Conservation (phyloP, 2,113 vertebrate genomes). For the Sinocyclocheilus anshuiensis region DNA sequence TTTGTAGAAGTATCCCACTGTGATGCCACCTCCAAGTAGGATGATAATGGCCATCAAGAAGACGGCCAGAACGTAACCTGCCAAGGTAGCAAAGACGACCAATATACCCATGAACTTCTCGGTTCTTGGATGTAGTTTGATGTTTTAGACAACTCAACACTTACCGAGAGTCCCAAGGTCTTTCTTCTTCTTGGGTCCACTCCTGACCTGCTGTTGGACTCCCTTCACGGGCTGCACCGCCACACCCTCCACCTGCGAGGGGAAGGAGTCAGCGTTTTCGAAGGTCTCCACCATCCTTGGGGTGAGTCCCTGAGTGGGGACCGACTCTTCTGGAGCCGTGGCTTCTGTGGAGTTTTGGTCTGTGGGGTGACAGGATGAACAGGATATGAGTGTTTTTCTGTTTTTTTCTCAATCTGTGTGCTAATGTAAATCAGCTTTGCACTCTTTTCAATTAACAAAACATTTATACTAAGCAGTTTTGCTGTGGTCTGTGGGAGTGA, state of each 20-base stretch:
- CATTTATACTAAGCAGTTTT: neutral
- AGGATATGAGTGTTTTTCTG: neutral
- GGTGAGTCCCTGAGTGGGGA: conserved; percentile 22
- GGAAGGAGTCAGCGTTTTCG: conserved; percentile 65
- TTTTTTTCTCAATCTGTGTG: neutral
- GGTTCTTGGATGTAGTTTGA: neutral
- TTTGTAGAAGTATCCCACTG: conserved; percentile 92
- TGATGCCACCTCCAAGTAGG: conserved; percentile 84
- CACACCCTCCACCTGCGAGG: conserved; percentile 71
- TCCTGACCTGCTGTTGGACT: conserved; percentile 85
- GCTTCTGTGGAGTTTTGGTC: conserved; percentile 56
- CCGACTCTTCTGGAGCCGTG: conserved; percentile 16
- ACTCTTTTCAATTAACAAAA: neutral
- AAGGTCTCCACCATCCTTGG: conserved; percentile 60
- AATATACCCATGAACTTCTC: neutral
- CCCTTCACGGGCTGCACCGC: conserved; percentile 84
- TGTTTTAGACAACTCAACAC: neutral
- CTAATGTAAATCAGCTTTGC: neutral
- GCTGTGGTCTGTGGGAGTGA: neutral
- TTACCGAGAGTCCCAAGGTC: conserved; percentile 88
- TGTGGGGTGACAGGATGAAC: conserved; percentile 50
- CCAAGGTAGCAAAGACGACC: conserved; percentile 26
- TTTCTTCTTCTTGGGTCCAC: conserved; percentile 86
- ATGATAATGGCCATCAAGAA: conserved; percentile 92
- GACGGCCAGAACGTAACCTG: conserved; percentile 87